phyloP scores from a whole-genome alignment of 1,140 invertebrate species.

The Trichoplusia ni region DNA sequence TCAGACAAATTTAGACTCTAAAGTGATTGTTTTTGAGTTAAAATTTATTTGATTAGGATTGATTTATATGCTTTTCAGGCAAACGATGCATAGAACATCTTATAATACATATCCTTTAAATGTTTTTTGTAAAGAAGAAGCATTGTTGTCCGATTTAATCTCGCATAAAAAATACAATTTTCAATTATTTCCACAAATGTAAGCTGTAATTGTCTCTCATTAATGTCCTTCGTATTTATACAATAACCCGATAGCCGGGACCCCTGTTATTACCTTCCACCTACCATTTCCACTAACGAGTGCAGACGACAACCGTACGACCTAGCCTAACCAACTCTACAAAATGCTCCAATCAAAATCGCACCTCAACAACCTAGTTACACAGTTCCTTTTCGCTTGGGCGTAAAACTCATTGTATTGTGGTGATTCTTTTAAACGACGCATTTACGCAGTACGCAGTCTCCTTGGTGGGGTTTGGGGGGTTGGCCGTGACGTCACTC shows the following conservation, averaged over 20 bases:
- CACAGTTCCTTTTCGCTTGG: not conserved
- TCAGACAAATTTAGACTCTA: no score
- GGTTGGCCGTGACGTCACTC: constrained; percentile 50
- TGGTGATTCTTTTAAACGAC: constrained; percentile 35
- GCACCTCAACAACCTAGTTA: not conserved
- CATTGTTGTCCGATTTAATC: no score
- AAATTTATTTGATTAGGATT: no score
- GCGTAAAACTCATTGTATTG: not conserved
- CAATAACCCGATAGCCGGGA: not conserved
- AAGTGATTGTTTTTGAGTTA: no score
- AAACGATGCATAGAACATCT: no score
- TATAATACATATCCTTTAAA: no score
- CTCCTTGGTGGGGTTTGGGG: not conserved
- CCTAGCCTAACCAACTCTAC: constrained; percentile 17
- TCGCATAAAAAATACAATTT: no score
- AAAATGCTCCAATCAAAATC: no score
- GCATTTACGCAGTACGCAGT: constrained; percentile 53
- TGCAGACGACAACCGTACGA: constrained; percentile 21
- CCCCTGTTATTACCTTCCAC: not conserved
- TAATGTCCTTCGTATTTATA: not conserved
- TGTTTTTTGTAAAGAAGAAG: no score
- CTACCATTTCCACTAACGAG: constrained; percentile 7
- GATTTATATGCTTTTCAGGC: no score
- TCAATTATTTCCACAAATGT: no score
- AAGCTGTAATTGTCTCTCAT: not conserved